Base-by-base conservation (phyloP, 2,797 vertebrate species). In the Apodemus agrarius region DNA sequence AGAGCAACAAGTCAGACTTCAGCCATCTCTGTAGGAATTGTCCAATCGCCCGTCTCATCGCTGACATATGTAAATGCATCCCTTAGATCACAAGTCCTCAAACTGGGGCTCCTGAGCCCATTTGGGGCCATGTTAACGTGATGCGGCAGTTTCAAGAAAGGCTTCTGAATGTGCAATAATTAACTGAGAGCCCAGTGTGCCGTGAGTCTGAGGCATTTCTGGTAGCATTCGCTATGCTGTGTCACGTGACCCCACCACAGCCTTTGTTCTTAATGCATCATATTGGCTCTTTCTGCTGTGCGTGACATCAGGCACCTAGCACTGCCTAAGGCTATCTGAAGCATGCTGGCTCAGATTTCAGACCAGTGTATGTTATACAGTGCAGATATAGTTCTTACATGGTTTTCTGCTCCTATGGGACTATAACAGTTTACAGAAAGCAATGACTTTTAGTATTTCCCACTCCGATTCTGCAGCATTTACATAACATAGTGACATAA, bases 31-130 rank as follows among this genome's bases (percentile, higher is more conserved):
- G 26, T 19, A 63, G 65, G 72, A 34, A 46, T 91, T 54, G 96
- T 95, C 54, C 96, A 94, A 91, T 92, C 82, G 97, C 94, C 52
- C 43, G 61, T 40, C 3, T 94, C 29, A 26, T 37, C 34, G 83
- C 83, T 69, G 6, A 12, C 46, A 95, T 3, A 93, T 21, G 17
- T 78, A 63, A 98, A 97, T 72, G 91, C 40, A 82, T 2, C 82
- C 10, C 3, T 82, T 37, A 93, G 46, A 80, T 74, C 59, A 72
- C 31, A 61, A 22, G 40, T 78, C 31, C 43, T 89, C 29, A 89
- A 89, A 63, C 31, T 4, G n/a, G 34, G 57, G 72, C 12, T n/a
- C 87, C 74, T 89, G 87, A 43, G 16, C 24, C 54, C 72, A 61
- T 43, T 12, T 89, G 74, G 74, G 49, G 37, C 76, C 54, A 40